Base-by-base conservation (phyloP, 2,113 vertebrate species). In the Benitochromis conjunctus region DNA sequence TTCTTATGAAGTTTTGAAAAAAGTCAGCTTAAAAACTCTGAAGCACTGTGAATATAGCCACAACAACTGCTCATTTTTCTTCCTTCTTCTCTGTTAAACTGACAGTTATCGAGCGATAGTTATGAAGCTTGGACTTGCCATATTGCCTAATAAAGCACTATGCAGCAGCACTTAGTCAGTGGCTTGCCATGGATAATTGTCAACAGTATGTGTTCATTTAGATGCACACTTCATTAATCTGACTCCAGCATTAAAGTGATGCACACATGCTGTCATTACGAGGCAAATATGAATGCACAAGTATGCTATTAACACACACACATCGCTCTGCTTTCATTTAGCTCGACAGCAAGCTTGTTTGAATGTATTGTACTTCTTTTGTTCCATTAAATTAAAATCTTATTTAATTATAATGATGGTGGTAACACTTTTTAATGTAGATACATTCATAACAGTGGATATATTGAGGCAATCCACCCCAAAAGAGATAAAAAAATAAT, bases 201-300 rank as follows among this genome's bases (percentile, higher is more conserved):
- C 51, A 51, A 81, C 69, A 86, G 51, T 80, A 24, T 81, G 66
- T 79, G 86, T 77, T 82, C 56, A 85, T 83, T 88, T 85, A 82
- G 38, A 41, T 76, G 62, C 80, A 83, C 66, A 83, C 66, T 60
- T 79, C 80, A 90, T 86, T 83, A 80, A 86, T 83, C 66, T 66
- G 83, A 80, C 83, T 88, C 51, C 21, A 55, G 46, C 21, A 16
- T 55, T 82, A 82, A 85, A 85, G 76, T 80, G 24, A 86, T 31
- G 18, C 51, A 34, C 66, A 76, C 48, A 76, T 60, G 19, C 62
- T 53, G 64, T 41, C 84, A 86, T 64, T 43, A 80, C 57, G 13
- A 53, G 58, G 38, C 8, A 74, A 48, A 84, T 79, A 81, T 34
- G 78, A 46, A 55, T 29, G 62, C 46, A 69, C 66, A 81, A 57